Evolutionary conservation across 2,888 invertebrate genomes (phyloP).

Genomic region (Calameuta filiformis): DNA sequence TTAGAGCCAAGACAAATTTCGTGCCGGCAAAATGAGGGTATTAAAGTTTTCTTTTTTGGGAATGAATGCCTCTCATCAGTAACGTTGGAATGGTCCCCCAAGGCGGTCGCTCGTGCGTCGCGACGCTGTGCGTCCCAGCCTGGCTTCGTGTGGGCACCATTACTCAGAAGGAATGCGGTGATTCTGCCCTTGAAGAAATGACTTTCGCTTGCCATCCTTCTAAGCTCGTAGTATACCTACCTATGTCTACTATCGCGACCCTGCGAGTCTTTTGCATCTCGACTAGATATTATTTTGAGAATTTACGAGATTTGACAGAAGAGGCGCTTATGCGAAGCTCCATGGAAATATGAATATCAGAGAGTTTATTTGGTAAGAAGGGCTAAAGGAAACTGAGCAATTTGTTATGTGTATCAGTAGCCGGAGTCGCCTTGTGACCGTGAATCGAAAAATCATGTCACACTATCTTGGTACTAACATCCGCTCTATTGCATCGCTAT

Average conservation of each 20-base stretch:
- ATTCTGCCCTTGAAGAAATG: neutral
- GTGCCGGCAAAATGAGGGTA: conserved; percentile 12
- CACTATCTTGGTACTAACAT: neutral
- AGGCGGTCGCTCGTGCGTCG: conserved; percentile 12
- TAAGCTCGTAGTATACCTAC: neutral
- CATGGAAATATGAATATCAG: neutral
- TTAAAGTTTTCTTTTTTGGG: conserved; percentile 10
- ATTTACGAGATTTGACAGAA: neutral
- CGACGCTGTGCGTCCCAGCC: neutral
- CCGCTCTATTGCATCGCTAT: neutral
- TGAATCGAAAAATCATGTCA: too few species aligned
- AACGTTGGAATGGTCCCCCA: conserved; percentile 9
- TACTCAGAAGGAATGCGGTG: conserved; percentile 1
- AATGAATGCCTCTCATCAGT: conserved; percentile 20
- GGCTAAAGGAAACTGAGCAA: neutral
- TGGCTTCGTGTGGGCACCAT: neutral
- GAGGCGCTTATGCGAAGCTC: neutral
- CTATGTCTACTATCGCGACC: neutral
- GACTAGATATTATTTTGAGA: neutral
- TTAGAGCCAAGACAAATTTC: conserved; percentile 9
- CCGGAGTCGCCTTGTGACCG: too few species aligned
- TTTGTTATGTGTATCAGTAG: neutral
- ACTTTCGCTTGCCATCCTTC: neutral
- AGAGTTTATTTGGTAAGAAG: neutral
- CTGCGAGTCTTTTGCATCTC: neutral